These are phyloP conservation scores for Ylistrum balloti DNA, from an alignment of 1,140 invertebrate genomes.

Conservation along the genomic window DNA sequence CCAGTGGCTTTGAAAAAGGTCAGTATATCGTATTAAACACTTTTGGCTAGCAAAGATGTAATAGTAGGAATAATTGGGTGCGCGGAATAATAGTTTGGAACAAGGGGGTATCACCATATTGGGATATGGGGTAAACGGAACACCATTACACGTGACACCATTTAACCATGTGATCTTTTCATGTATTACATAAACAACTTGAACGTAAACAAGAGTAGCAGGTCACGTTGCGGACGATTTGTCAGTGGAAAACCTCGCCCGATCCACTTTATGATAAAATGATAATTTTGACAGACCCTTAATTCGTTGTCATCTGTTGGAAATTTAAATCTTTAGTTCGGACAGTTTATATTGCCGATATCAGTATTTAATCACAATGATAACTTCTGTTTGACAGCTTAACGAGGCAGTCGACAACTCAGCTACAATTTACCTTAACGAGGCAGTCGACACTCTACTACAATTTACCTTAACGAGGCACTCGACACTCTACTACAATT, in stretches of 20 bases:
- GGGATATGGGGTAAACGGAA: too few species aligned
- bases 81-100: too few species aligned
- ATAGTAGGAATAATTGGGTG: too few species aligned
- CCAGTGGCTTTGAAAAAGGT: too few species aligned
- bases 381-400: background rate
- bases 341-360: slow-evolving; percentile 33
- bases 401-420: background rate
- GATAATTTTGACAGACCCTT: background rate
- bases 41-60: too few species aligned
- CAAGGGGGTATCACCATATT: too few species aligned
- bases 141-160: too few species aligned
- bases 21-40: too few species aligned
- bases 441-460: too few species aligned
- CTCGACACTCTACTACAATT: too few species aligned
- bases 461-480: too few species aligned
- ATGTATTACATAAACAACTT: background rate
- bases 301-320: background rate
- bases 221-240: background rate
- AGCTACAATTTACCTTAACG: background rate
- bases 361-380: slow-evolving; percentile 24
- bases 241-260: background rate
- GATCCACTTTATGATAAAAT: background rate
- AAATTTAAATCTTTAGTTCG: slow-evolving; percentile 18
- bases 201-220: background rate
- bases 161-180: background rate